Conservation (phyloP, 2,113 vertebrate genomes). For the Strigops habroptila region DNA sequence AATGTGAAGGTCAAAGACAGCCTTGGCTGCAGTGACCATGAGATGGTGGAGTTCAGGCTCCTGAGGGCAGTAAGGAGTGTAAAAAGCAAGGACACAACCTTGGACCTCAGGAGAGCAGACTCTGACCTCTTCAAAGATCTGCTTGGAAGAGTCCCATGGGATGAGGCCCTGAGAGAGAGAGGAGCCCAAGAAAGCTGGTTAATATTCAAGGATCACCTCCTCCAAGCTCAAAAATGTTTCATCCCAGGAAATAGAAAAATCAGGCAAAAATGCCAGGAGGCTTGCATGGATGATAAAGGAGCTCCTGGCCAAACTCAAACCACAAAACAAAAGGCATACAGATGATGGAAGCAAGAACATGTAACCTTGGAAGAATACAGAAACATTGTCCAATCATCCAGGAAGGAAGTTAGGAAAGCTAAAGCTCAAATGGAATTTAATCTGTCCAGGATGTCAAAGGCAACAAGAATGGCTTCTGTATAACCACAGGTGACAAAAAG, state of each 20-base stretch:
- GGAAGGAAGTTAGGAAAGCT: neutral
- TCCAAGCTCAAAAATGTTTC: neutral
- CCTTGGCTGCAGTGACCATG: neutral
- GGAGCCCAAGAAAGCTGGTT: neutral
- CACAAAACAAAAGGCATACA: neutral
- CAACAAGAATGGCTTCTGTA: neutral
- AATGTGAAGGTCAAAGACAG: neutral
- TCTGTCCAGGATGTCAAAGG: neutral
- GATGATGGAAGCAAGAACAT: neutral
- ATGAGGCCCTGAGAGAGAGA: neutral
- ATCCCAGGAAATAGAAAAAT: neutral
- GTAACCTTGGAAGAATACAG: neutral
- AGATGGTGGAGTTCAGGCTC: neutral
- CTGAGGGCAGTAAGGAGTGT: neutral
- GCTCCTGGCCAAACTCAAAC: neutral
- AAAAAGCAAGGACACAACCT: neutral
- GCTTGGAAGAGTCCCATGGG: neutral
- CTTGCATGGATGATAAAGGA: neutral
- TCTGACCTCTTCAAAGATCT: neutral
- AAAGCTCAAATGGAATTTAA: neutral
- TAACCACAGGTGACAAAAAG: neutral
- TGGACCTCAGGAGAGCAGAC: neutral
- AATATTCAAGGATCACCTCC: neutral
- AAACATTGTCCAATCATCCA: neutral
- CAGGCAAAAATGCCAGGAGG: neutral